Percentiles rank a stretch among this genome's conserved stretches.
These are phyloP conservation scores for Cephus sareptanus DNA, from an alignment of 2,888 invertebrate species.

Conservation along the genomic window DNA sequence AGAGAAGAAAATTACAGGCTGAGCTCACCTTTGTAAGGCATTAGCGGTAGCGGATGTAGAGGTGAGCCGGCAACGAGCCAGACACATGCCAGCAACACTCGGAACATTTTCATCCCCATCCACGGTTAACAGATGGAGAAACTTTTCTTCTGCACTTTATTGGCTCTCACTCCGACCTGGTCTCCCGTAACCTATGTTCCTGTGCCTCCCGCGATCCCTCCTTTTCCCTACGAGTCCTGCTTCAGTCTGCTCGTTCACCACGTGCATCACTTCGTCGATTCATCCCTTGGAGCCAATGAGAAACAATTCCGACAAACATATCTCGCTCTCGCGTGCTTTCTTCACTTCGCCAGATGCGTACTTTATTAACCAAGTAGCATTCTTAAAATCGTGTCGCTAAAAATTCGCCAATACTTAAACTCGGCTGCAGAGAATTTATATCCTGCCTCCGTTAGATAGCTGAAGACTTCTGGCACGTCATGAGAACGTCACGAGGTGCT, in stretches of 20 bases:
- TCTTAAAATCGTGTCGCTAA: too few species aligned
- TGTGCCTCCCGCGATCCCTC: neutral
- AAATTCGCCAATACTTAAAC: too few species aligned
- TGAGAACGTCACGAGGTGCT: too few species aligned
- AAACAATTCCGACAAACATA: neutral
- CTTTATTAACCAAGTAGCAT: neutral
- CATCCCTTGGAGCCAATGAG: neutral
- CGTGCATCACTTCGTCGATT: neutral
- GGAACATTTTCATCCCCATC: constrained; percentile 49
- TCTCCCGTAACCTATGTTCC: neutral
- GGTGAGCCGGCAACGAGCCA: constrained; percentile 52
- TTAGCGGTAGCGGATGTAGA: constrained; percentile 45
- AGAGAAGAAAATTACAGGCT: constrained; percentile 10
- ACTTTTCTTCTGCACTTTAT: constrained; percentile 26
- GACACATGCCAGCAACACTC: constrained; percentile 48
- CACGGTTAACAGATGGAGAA: constrained; percentile 40
- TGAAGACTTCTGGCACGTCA: too few species aligned
- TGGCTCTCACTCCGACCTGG: constrained; percentile 1
- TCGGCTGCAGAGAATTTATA: too few species aligned
- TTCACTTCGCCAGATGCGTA: neutral
- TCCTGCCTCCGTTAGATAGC: too few species aligned
- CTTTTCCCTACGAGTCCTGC: neutral
- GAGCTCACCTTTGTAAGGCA: constrained; percentile 46
- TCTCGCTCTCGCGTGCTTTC: neutral
- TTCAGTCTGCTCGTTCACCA: neutral